Conservation (phyloP, 2,797 vertebrate genomes). For the Squalus acanthias region DNA sequence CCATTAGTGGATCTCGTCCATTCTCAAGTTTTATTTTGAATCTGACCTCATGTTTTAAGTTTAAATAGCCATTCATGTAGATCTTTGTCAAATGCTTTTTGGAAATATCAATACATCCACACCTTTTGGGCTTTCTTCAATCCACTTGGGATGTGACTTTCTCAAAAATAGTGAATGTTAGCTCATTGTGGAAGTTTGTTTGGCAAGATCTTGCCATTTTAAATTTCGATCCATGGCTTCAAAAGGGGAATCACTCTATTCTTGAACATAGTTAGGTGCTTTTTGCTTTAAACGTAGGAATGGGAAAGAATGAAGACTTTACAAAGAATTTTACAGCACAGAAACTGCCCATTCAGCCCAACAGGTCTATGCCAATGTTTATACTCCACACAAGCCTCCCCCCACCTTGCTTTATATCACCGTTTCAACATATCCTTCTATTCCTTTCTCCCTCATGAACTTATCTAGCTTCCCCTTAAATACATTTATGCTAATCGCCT, state of each 20-base stretch:
- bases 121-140: background rate
- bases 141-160: background rate
- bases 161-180: background rate
- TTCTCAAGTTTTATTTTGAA: background rate
- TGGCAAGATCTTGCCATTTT: background rate
- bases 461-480: background rate
- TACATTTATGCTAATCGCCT: too few relatives aligned
- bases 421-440: background rate
- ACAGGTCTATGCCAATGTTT: background rate
- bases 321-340: background rate
- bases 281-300: background rate
- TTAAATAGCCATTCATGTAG: background rate
- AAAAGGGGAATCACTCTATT: background rate
- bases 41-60: background rate
- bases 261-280: background rate
- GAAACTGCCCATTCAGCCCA: background rate
- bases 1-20: background rate
- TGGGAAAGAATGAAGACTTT: background rate
- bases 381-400: background rate
- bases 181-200: background rate
- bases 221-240: background rate
- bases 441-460: background rate
- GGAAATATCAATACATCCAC: background rate
- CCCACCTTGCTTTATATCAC: background rate
- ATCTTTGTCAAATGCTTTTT: background rate